A percentile compares a stretch with the other conserved stretches of the same genome.
These are phyloP conservation scores for Eurosta solidaginis DNA, from an alignment of 1,140 invertebrate genomes.

Conservation along the genomic window DNA sequence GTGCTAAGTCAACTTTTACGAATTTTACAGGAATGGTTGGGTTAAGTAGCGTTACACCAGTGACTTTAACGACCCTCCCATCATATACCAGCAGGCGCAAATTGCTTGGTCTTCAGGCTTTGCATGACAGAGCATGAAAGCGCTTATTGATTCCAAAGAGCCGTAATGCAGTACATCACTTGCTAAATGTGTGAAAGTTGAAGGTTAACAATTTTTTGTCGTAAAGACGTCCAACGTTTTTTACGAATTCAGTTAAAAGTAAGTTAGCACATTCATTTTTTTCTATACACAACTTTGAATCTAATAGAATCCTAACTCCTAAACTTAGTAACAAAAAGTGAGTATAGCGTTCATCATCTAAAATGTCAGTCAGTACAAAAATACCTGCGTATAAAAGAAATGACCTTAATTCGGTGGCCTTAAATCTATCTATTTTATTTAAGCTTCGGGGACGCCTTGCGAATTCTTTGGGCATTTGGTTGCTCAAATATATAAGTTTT, in stretches of 20 bases:
- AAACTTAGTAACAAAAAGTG: no score
- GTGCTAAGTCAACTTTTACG: no score
- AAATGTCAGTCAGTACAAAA: slow-evolving; percentile 29
- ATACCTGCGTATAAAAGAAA: slow-evolving; percentile 30
- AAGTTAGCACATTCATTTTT: slow-evolving; percentile 30
- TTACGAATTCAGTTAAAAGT: slow-evolving; percentile 30
- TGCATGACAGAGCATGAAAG: no score
- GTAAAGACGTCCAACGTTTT: slow-evolving; percentile 32
- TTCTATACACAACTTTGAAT: neutral
- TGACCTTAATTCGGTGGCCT: slow-evolving; percentile 27
- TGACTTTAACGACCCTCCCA: no score
- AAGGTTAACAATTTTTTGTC: slow-evolving; percentile 33
- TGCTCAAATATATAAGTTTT: neutral
- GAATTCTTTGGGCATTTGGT: slow-evolving; percentile 2
- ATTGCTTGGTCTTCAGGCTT: no score
- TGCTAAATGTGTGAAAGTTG: slow-evolving; percentile 34
- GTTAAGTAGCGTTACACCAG: no score
- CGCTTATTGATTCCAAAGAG: slow-evolving; percentile 28
- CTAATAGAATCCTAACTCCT: neutral
- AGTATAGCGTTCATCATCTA: neutral
- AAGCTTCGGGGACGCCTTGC: neutral
- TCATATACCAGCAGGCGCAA: no score
- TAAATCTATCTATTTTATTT: neutral
- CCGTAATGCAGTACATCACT: neutral
- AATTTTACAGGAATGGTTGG: no score